Conservation (phyloP, 2,888 invertebrate genomes). For the Notocelia uddmanniana region DNA sequence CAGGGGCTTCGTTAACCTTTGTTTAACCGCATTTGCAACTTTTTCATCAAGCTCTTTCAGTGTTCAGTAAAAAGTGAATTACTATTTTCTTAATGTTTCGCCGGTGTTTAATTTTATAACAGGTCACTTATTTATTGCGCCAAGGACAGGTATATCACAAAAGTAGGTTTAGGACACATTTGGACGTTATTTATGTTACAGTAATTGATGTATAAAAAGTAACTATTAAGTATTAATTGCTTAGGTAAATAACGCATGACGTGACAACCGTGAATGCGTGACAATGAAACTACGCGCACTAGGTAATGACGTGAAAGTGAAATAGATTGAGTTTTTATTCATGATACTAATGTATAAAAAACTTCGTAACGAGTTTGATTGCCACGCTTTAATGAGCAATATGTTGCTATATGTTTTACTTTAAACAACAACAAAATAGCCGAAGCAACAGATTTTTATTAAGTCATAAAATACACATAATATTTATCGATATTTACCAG, state of each 20-base stretch:
- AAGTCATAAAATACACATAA: neutral
- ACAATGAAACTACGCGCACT: constrained; percentile 58
- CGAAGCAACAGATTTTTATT: neutral
- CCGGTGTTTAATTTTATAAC: neutral
- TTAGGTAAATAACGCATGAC: neutral
- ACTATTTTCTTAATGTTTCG: constrained; percentile 1
- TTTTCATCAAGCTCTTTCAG: constrained; percentile 26
- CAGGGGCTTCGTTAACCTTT: constrained; percentile 39
- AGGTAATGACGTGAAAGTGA: constrained; percentile 73
- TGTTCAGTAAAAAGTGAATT: neutral
- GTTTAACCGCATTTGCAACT: constrained; percentile 19
- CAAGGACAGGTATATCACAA: too few relatives aligned
- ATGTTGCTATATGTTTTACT: neutral
- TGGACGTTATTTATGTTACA: neutral
- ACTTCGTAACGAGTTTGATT: constrained; percentile 5
- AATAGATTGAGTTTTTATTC: constrained; percentile 51
- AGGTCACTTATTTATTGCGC: neutral
- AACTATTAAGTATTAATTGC: neutral
- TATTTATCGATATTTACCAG: neutral
- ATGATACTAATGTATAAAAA: constrained; percentile 6
- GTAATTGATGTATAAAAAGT: neutral
- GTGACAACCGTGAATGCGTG: constrained; percentile 59
- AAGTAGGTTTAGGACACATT: too few relatives aligned
- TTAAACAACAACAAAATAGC: constrained; percentile 13
- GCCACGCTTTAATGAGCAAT: constrained; percentile 11